Base-by-base conservation (phyloP, 2,113 vertebrate species). In the Casuarius casuarius region DNA sequence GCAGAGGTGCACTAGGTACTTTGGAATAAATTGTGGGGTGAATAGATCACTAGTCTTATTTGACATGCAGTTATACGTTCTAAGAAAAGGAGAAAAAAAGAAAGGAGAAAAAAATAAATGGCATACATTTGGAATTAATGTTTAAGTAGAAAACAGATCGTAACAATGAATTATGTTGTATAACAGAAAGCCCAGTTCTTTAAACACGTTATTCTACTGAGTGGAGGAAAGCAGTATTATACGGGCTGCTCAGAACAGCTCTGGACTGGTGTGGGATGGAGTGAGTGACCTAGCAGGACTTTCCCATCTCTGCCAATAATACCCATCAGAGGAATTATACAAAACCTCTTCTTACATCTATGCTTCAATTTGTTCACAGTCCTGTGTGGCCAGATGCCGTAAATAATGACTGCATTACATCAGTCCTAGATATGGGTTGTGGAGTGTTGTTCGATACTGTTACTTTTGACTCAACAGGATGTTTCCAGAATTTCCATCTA, bases 401-500 rank as follows among this genome's bases (percentile, higher is more conserved):
- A 89, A 92, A 81, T 78, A 78, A 84, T 81, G 61, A 35, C 56
- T 84, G 54, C 23, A 38, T 92, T 91, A 65, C 73, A 56, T 89
- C 76, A 91, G 48, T 82, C 38, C 42, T 52, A 89, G 80, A 91
- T 91, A 94, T 2, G 56, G 54, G 35, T 90, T 70, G 56, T 66
- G 48, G 38, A 89, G 59, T 90, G 25, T 82, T 91, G 73, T 76
- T 92, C 86, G 71, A 56, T 87, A 14, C 23, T 70, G 21, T 61
- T 89, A 8, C 61, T 94, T 94, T 77, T 7, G 5, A 84, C 48
- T 94, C 19, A 59, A 75, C 12, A 7, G 17, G 67, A 18, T 75
- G 56, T 91, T 91, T 87, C 28, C 70, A 75, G 48, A 89, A 77
- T 92, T 95, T 85, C 88, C 31, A 59, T 78, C 54, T 62, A 46